Percentiles rank a stretch among this genome's conserved stretches.
Conservation (phyloP, 2,797 vertebrate species). For the Balearica regulorum region DNA sequence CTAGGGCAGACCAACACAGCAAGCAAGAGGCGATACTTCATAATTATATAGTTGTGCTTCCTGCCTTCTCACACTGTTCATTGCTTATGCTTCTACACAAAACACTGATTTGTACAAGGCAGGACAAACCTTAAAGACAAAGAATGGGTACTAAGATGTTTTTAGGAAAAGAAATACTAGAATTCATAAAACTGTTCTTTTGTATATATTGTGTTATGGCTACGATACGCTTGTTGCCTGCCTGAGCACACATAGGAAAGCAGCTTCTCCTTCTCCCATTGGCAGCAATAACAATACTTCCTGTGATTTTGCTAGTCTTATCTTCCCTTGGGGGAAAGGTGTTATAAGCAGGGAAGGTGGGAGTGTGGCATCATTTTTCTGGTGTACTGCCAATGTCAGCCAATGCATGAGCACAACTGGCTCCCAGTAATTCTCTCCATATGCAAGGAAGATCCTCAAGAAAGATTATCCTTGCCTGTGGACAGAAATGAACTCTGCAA, state of each 20-base stretch:
- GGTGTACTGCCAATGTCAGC: not conserved
- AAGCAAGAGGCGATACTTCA: not conserved
- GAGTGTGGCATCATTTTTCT: not conserved
- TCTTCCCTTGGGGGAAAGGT: not conserved
- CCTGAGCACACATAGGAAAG: not conserved
- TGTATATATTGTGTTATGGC: rapidly evolving
- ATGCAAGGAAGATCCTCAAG: not conserved
- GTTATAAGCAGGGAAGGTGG: not conserved
- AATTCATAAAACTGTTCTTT: not conserved
- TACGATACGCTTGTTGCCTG: not conserved
- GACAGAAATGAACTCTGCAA: not conserved
- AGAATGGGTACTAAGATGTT: not conserved
- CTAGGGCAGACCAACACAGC: not conserved
- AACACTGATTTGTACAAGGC: not conserved
- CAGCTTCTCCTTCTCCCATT: not conserved
- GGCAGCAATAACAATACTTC: not conserved
- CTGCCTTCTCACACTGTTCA: not conserved
- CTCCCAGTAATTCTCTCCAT: not conserved
- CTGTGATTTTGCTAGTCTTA: not conserved
- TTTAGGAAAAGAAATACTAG: not conserved
- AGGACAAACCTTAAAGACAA: not conserved
- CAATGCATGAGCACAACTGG: not conserved
- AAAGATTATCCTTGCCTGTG: not conserved
- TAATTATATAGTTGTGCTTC: not conserved
- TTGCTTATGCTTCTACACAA: not conserved